Conservation (phyloP, 1,140 invertebrate genomes). For the Pygmarrhopalites habei region DNA sequence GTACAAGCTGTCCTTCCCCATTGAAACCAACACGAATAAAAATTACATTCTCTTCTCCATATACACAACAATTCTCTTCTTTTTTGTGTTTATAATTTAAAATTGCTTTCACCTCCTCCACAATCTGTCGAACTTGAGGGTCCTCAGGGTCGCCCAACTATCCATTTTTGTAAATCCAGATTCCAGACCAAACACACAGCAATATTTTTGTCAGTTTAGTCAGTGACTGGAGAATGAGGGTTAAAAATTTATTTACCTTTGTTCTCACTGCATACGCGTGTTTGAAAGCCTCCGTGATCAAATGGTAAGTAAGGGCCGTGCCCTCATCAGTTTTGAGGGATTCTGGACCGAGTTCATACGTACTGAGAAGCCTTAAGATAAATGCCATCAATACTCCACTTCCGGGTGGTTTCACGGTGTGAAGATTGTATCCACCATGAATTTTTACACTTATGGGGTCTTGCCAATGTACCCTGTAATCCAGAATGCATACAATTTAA, state of each 20-base stretch:
- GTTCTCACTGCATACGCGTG: constrained; percentile 79
- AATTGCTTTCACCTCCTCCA: constrained; percentile 50
- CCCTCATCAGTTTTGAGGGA: neutral
- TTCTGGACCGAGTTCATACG: constrained; percentile 52
- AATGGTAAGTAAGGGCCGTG: constrained; percentile 58
- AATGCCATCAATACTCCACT: constrained; percentile 71
- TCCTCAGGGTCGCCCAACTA: constrained; percentile 71
- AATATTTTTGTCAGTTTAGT: no score
- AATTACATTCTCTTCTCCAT: no score
- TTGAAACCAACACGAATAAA: no score
- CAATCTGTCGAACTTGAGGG: no score
- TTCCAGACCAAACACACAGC: no score
- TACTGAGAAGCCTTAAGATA: constrained; percentile 73
- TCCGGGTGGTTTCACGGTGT: constrained; percentile 67
- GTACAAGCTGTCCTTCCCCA: constrained; percentile 57
- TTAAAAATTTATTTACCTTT: no score
- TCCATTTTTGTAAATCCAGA: no score
- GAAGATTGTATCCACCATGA: constrained; percentile 55
- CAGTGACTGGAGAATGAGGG: no score
- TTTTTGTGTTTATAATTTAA: no score
- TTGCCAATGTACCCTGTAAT: constrained; percentile 50
- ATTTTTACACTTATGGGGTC: constrained; percentile 55
- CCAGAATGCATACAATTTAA: no score
- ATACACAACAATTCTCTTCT: no score
- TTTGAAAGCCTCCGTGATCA: constrained; percentile 85